Conservation (phyloP, 2,113 vertebrate species). For the Centropus unirufus region DNA sequence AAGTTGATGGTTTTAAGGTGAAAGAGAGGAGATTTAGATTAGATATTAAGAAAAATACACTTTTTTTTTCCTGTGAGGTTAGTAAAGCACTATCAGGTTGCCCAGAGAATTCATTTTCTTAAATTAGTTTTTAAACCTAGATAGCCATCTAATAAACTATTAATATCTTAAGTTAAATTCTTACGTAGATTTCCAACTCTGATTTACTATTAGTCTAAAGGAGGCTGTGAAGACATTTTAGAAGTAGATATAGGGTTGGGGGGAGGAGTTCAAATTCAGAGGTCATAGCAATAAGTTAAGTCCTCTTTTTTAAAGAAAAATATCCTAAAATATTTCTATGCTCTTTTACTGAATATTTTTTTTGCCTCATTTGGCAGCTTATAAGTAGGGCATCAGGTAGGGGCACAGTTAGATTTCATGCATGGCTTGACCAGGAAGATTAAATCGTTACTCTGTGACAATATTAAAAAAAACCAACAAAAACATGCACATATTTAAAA, state of each 20-base stretch:
- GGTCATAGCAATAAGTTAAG: not conserved
- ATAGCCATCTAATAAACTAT: not conserved
- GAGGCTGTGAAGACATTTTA: not conserved
- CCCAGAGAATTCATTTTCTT: not conserved
- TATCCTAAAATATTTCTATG: not conserved
- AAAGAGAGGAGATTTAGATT: too few relatives aligned
- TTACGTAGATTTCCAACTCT: not conserved
- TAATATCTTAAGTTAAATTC: not conserved
- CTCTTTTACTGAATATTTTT: not conserved
- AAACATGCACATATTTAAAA: not conserved
- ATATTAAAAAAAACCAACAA: not conserved
- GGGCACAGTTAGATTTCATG: not conserved
- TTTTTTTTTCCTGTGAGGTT: too few relatives aligned
- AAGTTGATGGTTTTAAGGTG: too few relatives aligned
- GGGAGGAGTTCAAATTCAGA: not conserved
- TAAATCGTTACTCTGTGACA: not conserved
- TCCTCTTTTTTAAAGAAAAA: not conserved
- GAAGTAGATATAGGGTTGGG: not conserved
- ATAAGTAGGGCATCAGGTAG: not conserved
- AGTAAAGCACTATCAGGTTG: too few relatives aligned
- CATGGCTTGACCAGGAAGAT: not conserved
- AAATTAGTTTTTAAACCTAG: not conserved
- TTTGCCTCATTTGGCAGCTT: not conserved
- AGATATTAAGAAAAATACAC: too few relatives aligned
- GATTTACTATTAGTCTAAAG: not conserved